Percentiles rank a stretch among this genome's conserved stretches.
phyloP scores from a whole-genome alignment of 2,888 invertebrate species.

The Gastracanthus pulcherrimus region DNA sequence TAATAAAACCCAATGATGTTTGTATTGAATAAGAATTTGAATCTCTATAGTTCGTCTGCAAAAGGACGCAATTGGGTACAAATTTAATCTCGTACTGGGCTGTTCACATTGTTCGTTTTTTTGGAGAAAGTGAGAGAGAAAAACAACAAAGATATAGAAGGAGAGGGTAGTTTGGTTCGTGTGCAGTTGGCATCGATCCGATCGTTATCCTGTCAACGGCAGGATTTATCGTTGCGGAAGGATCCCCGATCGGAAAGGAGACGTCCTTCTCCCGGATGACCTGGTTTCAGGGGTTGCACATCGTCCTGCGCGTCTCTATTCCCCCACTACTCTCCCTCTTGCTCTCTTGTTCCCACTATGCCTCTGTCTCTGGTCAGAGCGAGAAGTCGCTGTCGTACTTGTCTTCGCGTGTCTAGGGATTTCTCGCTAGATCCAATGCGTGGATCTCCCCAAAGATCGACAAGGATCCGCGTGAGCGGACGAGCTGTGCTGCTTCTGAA shows the following conservation, averaged over 20 bases:
- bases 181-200: conserved; percentile 53
- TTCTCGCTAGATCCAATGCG: conserved; percentile 51
- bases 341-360: conserved; percentile 39
- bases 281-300: conserved; percentile 46
- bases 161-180: conserved; percentile 28
- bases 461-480: conserved; percentile 33
- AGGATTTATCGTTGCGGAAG: conserved; percentile 58
- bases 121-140: not conserved
- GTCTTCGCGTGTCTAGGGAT: conserved; percentile 52
- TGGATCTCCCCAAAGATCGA: conserved; percentile 45
- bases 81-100: conserved; percentile 34
- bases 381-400: not conserved
- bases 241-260: conserved; percentile 54
- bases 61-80: conserved; percentile 5
- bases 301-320: conserved; percentile 16
- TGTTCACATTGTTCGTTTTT: conserved; percentile 17
- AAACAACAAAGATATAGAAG: conserved; percentile 21
- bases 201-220: conserved; percentile 55
- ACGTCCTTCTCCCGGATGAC: conserved; percentile 56
- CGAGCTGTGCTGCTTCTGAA: not conserved
- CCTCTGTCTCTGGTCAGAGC: conserved; percentile 42
- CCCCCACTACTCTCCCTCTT: conserved; percentile 5
- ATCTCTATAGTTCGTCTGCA: not conserved
- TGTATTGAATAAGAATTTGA: not conserved
- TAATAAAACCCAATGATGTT: not conserved